Percentiles rank a stretch among this genome's conserved stretches.
phyloP scores from a whole-genome alignment of 2,888 invertebrate species.

The Calameuta pallipes region DNA sequence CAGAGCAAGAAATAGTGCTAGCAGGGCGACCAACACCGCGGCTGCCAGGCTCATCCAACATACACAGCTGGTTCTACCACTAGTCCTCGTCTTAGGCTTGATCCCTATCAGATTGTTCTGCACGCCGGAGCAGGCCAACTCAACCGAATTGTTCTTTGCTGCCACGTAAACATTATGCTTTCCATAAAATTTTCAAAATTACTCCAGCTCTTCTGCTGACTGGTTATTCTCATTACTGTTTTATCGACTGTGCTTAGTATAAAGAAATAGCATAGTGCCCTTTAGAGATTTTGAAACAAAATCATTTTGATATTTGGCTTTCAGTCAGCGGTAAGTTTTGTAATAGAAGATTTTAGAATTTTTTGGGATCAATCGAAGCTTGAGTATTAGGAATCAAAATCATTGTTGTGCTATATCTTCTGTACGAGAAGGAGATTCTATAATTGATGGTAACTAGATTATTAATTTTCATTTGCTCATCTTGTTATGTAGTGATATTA shows the following conservation, averaged over 20 bases:
- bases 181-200: constrained; percentile 38
- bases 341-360: not conserved
- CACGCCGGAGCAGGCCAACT: constrained; percentile 50
- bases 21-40: constrained; percentile 57
- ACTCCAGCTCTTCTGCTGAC: constrained; percentile 9
- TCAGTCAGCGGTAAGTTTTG: not conserved
- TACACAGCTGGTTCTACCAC: constrained; percentile 46
- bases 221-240: constrained; percentile 11
- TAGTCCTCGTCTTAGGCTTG: constrained; percentile 55
- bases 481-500: not conserved
- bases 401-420: not conserved
- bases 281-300: not conserved
- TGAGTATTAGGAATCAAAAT: not conserved
- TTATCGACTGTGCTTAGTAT: constrained; percentile 16
- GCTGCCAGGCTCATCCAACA: constrained; percentile 58
- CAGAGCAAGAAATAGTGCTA: constrained; percentile 62
- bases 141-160: constrained; percentile 52
- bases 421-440: not conserved
- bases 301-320: not conserved
- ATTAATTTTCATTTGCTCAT: not conserved
- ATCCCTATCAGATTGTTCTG: constrained; percentile 53
- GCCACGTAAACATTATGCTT: constrained; percentile 54
- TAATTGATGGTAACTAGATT: not conserved
- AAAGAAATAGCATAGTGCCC: constrained; percentile 27
- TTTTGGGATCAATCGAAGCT: not conserved